Conservation (phyloP, 2,113 vertebrate species). For the Oceanites oceanicus region DNA sequence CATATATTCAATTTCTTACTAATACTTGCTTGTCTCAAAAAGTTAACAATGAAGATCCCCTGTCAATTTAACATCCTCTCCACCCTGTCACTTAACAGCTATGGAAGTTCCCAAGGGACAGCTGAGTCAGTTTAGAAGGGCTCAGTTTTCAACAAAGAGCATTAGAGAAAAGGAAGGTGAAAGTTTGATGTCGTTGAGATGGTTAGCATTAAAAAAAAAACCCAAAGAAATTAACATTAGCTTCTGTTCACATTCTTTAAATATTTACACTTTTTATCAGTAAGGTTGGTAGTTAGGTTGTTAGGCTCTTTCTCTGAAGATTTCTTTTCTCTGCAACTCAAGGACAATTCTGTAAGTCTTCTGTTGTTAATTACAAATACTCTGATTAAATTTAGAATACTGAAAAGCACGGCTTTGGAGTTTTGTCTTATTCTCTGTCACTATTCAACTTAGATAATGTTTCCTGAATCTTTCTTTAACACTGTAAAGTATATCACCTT, state of each 20-base stretch:
- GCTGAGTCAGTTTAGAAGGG: background rate
- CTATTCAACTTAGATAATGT: background rate
- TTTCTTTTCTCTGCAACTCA: background rate
- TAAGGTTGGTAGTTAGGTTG: background rate
- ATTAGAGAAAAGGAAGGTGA: background rate
- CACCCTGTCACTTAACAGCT: background rate
- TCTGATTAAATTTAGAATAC: background rate
- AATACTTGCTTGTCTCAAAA: background rate
- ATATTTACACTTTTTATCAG: background rate
- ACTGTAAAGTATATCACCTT: background rate
- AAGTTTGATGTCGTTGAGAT: background rate
- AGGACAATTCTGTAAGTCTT: background rate
- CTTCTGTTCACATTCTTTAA: background rate
- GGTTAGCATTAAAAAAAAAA: background rate
- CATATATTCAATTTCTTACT: background rate
- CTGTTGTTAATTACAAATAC: background rate
- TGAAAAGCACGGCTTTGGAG: accelerated
- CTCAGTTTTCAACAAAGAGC: background rate
- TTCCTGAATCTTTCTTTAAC: background rate
- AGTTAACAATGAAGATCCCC: background rate
- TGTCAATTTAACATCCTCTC: background rate
- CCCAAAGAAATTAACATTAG: background rate
- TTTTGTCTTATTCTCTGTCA: background rate
- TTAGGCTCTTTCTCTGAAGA: background rate
- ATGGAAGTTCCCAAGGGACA: background rate